Conservation (phyloP, 2,113 vertebrate species). For the Trichechus manatus region DNA sequence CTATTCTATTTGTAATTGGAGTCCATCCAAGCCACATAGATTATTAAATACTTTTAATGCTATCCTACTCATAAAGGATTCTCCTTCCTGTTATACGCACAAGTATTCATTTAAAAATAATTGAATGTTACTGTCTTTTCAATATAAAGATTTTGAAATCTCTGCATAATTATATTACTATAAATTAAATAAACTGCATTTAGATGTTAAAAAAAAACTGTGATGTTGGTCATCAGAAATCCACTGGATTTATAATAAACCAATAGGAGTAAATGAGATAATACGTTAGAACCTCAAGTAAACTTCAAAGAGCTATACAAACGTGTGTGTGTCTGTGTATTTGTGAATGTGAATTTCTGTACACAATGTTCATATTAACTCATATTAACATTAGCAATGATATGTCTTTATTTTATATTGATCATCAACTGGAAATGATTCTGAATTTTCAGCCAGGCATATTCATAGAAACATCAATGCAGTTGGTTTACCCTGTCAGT, state of each 20-base stretch:
- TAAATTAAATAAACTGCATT: constrained; percentile 49
- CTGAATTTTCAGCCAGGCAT: not conserved
- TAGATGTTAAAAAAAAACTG: not conserved
- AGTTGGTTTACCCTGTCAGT: not conserved
- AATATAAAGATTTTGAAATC: not conserved
- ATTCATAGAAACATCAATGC: not conserved
- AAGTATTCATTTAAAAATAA: not conserved
- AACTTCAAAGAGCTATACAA: not conserved
- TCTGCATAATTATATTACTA: not conserved
- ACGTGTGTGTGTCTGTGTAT: not conserved
- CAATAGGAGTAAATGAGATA: not conserved
- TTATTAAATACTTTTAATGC: not conserved
- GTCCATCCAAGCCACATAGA: too few species aligned
- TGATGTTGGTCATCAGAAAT: not conserved
- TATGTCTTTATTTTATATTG: not conserved
- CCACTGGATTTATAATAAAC: not conserved
- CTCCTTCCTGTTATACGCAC: not conserved
- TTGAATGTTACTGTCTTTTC: not conserved
- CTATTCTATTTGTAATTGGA: not conserved
- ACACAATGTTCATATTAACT: not conserved
- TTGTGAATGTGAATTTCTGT: not conserved
- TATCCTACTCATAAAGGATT: not conserved
- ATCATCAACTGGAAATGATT: not conserved
- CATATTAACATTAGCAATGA: not conserved
- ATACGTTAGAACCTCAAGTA: not conserved